Evolutionary conservation across 2,888 invertebrate species (phyloP).

Genomic region (Synanthedon tipuliformis): DNA sequence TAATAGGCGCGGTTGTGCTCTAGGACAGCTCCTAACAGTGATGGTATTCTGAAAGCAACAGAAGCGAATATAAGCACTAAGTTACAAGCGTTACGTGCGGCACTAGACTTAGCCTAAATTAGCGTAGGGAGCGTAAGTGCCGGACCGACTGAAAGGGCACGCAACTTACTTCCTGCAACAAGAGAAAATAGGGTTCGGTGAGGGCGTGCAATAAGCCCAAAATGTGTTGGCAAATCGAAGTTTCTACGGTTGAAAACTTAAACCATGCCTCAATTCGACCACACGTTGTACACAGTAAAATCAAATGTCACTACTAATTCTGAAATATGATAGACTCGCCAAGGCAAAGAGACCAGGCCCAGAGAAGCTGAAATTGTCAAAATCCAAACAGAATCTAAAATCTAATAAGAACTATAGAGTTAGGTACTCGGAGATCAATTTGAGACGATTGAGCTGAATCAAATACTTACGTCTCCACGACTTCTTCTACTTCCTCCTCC

Average conservation of each 20-base stretch:
- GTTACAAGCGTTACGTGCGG: slow-evolving; percentile 45
- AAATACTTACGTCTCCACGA: slow-evolving; percentile 79
- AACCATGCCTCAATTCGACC: slow-evolving; percentile 41
- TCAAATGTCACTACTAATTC: slow-evolving; percentile 8
- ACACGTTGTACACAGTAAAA: slow-evolving; percentile 21
- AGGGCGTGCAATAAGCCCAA: slow-evolving; percentile 57
- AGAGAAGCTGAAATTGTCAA: slow-evolving; percentile 53
- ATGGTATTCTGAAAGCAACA: slow-evolving; percentile 48
- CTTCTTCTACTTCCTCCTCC: slow-evolving; percentile 85
- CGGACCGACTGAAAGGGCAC: slow-evolving; percentile 64
- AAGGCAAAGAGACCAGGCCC: slow-evolving; percentile 55
- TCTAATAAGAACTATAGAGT: slow-evolving; percentile 27
- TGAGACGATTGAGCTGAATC: slow-evolving; percentile 3
- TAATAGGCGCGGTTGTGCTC: slow-evolving; percentile 31
- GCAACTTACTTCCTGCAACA: slow-evolving; percentile 72
- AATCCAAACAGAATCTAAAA: slow-evolving; percentile 50
- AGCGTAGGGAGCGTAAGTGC: slow-evolving; percentile 59
- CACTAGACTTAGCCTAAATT: slow-evolving; percentile 57
- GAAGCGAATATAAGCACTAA: slow-evolving; percentile 46
- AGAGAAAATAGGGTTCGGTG: slow-evolving; percentile 60
- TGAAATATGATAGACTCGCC: slow-evolving; percentile 39
- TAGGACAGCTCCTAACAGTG: slow-evolving; percentile 30
- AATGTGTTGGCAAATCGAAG: slow-evolving; percentile 29
- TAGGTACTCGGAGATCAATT: slow-evolving; percentile 10
- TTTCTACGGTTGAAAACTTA: slow-evolving; percentile 33